Conservation (phyloP, 2,113 vertebrate species). For the Microcebus tavaratra region DNA sequence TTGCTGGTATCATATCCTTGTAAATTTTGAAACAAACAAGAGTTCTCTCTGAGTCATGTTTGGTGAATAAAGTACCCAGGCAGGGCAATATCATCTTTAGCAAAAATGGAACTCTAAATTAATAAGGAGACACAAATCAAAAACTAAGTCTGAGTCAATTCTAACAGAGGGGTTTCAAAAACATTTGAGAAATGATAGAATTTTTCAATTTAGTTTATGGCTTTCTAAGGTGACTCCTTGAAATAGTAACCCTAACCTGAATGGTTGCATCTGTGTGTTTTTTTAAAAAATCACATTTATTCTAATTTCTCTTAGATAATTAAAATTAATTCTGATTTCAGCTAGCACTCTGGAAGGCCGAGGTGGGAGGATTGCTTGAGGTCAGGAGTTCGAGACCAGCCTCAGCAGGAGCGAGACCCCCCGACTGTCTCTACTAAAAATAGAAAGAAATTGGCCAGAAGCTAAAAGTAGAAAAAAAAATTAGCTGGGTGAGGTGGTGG, state of each 20-base stretch:
- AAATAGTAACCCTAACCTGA: background rate
- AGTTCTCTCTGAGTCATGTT: background rate
- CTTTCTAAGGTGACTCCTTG: background rate
- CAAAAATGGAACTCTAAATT: background rate
- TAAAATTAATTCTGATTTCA: slow-evolving; percentile 46
- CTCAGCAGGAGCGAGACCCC: too few relatives aligned
- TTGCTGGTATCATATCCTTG: background rate
- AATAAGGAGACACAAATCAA: background rate
- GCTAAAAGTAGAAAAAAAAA: too few relatives aligned
- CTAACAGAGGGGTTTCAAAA: background rate
- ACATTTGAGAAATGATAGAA: background rate
- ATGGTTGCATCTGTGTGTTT: background rate
- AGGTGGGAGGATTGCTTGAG: too few relatives aligned
- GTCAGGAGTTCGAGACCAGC: too few relatives aligned
- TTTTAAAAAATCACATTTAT: background rate
- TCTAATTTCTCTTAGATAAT: background rate
- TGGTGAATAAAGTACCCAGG: background rate
- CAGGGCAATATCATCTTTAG: background rate
- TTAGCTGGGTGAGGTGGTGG: too few relatives aligned
- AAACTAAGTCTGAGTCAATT: background rate
- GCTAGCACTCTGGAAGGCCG: too few relatives aligned
- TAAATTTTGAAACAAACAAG: background rate
- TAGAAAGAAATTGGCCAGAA: too few relatives aligned
- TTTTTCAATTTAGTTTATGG: background rate
- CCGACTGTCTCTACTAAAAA: too few relatives aligned